A percentile compares a stretch with the other conserved stretches of the same genome.
These are phyloP conservation scores for Genyomyrus donnyi DNA, from an alignment of 2,113 vertebrate species.

Conservation along the genomic window DNA sequence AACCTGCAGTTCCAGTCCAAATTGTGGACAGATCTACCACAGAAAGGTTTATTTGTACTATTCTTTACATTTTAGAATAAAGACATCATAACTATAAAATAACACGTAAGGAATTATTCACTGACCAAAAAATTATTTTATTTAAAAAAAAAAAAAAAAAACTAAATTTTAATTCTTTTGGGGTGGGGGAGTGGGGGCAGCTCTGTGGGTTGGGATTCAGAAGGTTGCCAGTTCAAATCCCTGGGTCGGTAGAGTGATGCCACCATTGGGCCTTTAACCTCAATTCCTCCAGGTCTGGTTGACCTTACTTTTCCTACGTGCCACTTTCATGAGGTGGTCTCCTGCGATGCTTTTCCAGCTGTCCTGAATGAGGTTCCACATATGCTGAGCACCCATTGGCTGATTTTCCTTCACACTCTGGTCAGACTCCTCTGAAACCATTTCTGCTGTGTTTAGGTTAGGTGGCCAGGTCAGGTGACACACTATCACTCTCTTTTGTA, in stretches of 20 bases:
- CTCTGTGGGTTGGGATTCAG: background rate
- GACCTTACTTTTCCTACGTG: too few species aligned
- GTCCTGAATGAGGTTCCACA: background rate
- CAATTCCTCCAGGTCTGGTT: too few species aligned
- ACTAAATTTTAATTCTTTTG: background rate
- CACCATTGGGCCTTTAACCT: too few species aligned
- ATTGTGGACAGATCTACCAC: background rate
- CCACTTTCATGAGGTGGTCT: background rate
- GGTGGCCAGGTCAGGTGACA: background rate
- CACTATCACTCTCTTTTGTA: background rate
- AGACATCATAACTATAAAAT: background rate
- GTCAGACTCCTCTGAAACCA: background rate
- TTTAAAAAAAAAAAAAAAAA: too few species aligned
- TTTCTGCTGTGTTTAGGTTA: background rate
- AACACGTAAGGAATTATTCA: background rate
- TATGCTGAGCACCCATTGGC: background rate
- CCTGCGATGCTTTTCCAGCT: too few species aligned
- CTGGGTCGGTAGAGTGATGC: background rate
- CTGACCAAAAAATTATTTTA: background rate
- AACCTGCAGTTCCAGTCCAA: background rate
- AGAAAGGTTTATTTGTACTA: background rate
- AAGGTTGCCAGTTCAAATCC: background rate
- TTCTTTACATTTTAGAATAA: background rate
- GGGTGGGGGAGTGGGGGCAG: too few species aligned
- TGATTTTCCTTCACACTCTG: background rate